phyloP scores from a whole-genome alignment of 2,888 invertebrate species.

The Apantesis nais region DNA sequence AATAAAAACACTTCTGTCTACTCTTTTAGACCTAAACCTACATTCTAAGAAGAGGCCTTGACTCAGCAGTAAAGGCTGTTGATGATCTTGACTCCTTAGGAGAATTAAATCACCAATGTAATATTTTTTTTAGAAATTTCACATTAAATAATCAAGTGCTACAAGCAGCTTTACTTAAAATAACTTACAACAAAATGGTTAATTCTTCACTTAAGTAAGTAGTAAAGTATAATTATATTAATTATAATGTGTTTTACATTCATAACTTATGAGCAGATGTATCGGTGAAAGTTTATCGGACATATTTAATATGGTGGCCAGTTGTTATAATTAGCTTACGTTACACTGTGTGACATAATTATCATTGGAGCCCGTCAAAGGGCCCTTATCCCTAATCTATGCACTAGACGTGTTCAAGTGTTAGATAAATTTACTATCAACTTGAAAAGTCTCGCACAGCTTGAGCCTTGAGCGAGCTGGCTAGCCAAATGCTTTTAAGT shows the following conservation, averaged over 20 bases:
- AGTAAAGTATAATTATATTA: constrained; percentile 15
- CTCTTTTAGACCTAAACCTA: no score
- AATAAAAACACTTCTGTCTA: no score
- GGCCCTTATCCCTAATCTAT: constrained; percentile 12
- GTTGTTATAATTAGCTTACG: constrained; percentile 12
- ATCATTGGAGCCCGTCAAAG: not conserved
- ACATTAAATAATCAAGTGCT: not conserved
- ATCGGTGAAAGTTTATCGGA: constrained; percentile 31
- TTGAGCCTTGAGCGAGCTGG: constrained; percentile 11
- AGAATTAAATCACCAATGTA: no score
- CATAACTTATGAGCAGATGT: constrained; percentile 31
- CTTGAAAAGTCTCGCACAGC: constrained; percentile 33
- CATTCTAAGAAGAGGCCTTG: no score
- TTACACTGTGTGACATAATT: not conserved
- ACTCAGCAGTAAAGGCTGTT: no score
- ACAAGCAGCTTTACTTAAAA: not conserved
- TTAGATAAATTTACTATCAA: constrained; percentile 39
- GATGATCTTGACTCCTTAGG: no score
- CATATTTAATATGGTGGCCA: constrained; percentile 2
- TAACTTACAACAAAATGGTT: constrained; percentile 1
- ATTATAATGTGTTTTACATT: constrained; percentile 26
- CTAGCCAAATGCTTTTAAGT: not conserved
- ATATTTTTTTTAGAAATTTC: not conserved
- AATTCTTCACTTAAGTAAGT: not conserved
- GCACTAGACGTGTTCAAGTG: constrained; percentile 45